Evolutionary conservation across 2,113 vertebrate genomes (phyloP).

Genomic region (Thamnophis sirtalis): DNA sequence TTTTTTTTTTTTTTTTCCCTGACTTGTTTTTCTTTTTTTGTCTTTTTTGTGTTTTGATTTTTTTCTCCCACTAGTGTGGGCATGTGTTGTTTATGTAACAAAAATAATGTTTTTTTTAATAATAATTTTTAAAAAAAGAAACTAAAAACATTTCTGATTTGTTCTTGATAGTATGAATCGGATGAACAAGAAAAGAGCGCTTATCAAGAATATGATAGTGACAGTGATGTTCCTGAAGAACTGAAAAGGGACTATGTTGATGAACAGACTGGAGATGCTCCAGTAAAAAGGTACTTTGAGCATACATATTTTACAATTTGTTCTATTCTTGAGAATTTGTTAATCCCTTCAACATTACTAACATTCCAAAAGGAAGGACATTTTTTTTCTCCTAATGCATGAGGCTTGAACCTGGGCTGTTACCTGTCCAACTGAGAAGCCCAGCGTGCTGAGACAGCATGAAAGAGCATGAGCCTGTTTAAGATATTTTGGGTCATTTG

Average conservation of each 20-base stretch:
- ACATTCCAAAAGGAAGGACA: not conserved
- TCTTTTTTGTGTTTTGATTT: too few species aligned
- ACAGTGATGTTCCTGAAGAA: constrained; percentile 95
- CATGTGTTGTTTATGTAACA: too few species aligned
- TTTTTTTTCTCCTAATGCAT: not conserved
- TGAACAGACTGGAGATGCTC: constrained; percentile 92
- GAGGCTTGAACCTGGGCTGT: not conserved
- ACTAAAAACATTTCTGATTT: not conserved
- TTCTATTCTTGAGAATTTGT: not conserved
- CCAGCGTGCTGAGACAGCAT: not conserved
- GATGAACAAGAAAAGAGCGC: constrained; percentile 95
- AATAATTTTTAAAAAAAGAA: too few species aligned
- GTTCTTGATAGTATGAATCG: constrained; percentile 84
- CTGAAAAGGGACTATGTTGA: constrained; percentile 96
- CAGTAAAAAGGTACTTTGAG: constrained; percentile 82
- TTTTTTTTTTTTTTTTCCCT: too few species aligned
- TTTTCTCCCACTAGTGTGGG: too few species aligned
- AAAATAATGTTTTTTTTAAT: too few species aligned
- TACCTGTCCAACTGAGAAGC: not conserved
- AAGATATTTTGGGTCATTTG: not conserved
- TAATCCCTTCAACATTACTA: not conserved
- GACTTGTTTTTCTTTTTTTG: too few species aligned
- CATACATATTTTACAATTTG: constrained; percentile 1
- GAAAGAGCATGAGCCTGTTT: not conserved
- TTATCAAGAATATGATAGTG: constrained; percentile 96